Percentiles rank a stretch among this genome's conserved stretches.
phyloP scores from a whole-genome alignment of 2,797 vertebrate genomes.

The Emydoidea blandingii region DNA sequence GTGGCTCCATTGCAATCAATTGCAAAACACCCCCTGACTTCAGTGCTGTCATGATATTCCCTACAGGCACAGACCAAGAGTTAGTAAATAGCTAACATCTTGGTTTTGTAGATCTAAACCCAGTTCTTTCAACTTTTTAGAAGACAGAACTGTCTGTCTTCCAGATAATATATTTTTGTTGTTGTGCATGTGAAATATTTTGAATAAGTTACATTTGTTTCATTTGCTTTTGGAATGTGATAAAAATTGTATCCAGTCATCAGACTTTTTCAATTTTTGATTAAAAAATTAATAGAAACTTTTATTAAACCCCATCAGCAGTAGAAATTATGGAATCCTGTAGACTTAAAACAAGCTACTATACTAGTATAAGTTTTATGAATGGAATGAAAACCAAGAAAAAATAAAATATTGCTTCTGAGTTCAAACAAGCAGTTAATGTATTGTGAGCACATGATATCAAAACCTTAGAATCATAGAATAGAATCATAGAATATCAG shows the following conservation, averaged over 20 bases:
- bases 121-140: too few relatives aligned
- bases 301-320: not conserved
- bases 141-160: too few relatives aligned
- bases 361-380: not conserved
- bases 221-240: not conserved
- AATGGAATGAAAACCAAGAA: not conserved
- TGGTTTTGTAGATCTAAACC: too few relatives aligned
- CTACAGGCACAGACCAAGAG: too few relatives aligned
- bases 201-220: not conserved
- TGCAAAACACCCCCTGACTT: accelerated
- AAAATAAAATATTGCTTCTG: not conserved
- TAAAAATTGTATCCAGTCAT: not conserved
- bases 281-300: not conserved
- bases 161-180: not conserved
- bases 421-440: not conserved
- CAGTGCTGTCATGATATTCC: too few relatives aligned
- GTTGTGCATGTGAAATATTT: not conserved
- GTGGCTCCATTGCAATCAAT: accelerated
- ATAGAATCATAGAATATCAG: too few relatives aligned
- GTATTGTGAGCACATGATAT: not conserved
- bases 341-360: not conserved
- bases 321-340: not conserved
- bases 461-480: not conserved
- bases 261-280: not conserved
- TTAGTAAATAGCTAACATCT: too few relatives aligned